phyloP scores from a whole-genome alignment of 2,888 invertebrate species.

The Ectemnius lituratus region DNA sequence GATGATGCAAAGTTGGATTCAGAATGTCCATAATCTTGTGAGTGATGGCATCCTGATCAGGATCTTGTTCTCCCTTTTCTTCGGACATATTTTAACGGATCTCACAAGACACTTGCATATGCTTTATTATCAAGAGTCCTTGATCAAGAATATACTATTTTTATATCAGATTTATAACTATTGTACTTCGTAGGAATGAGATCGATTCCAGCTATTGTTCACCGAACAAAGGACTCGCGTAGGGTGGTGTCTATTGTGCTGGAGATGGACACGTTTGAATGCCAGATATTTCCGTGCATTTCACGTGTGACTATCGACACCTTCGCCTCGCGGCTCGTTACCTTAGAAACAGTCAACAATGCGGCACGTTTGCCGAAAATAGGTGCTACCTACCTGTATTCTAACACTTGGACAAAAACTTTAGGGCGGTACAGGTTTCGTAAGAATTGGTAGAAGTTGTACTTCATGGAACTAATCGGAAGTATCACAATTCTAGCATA shows the following conservation, averaged over 20 bases:
- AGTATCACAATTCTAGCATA: background rate
- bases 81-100: too few relatives aligned
- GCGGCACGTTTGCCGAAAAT: slow-evolving; percentile 50
- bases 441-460: background rate
- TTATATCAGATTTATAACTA: too few relatives aligned
- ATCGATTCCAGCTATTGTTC: too few relatives aligned
- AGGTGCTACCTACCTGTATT: background rate
- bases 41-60: slow-evolving; percentile 75
- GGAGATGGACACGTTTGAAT: slow-evolving; percentile 5
- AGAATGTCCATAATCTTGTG: slow-evolving; percentile 78
- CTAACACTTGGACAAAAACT: background rate
- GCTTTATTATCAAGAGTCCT: too few relatives aligned
- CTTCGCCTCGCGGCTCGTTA: slow-evolving; percentile 66
- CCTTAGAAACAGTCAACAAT: slow-evolving; percentile 76
- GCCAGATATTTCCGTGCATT: slow-evolving; percentile 70
- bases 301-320: slow-evolving; percentile 77
- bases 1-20: slow-evolving; percentile 83
- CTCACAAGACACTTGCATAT: too few relatives aligned
- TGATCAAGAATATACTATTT: too few relatives aligned
- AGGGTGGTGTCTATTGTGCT: background rate
- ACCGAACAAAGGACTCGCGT: too few relatives aligned
- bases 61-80: background rate
- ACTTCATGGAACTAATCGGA: background rate
- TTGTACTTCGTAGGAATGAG: too few relatives aligned
- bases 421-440: background rate